Evolutionary conservation across 2,113 vertebrate genomes (phyloP), one percentile per base, ranked within the genome.

Genomic region (Festucalex cinctus): DNA sequence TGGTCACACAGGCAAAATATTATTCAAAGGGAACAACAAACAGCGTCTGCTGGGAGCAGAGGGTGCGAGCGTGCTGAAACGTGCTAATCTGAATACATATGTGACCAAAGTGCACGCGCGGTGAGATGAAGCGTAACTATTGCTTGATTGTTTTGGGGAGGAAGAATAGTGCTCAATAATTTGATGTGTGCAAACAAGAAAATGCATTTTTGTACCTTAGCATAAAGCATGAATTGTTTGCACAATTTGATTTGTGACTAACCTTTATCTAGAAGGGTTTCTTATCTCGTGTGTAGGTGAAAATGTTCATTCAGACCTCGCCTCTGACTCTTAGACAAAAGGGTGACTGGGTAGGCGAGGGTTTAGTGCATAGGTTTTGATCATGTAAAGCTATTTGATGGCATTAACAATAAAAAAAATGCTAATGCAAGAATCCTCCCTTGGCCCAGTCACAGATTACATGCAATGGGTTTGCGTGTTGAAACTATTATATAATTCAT

Each of bases 401-500:
- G 84, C 79, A 88, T 91, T 85, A 87, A 86, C 63, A 75, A 72
- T 63, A 84, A 78, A 71, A 80, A 73, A 76, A 75, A 72, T 60
- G 17, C 69, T 81, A 88, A 90, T 88, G 84, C 82, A 89, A 78
- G 88, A 91, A 86, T 84, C 78, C 79, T 88, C 73, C 75, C 66
- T 74, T 79, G 80, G 88, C 82, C 70, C 60, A 41, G 75, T 76
- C 71, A 71, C 88, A 88, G 87, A 91, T 92, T 90, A 92, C 84
- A 82, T 57, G 82, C 79, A 80, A 74, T 66, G 71, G 85, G 86
- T 85, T 88, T 79, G 84, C 77, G 65, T 85, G 85, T 80, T 76
- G 78, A 87, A 74, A 73, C 79, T 77, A 81, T 91, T 88, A 89
- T 90, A 86, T 90, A 86, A 90, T 88, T 88, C 73, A 88, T 90